These are phyloP conservation scores for Neomorphus geoffroyi DNA, from an alignment of 2,797 vertebrate genomes.

Conservation along the genomic window DNA sequence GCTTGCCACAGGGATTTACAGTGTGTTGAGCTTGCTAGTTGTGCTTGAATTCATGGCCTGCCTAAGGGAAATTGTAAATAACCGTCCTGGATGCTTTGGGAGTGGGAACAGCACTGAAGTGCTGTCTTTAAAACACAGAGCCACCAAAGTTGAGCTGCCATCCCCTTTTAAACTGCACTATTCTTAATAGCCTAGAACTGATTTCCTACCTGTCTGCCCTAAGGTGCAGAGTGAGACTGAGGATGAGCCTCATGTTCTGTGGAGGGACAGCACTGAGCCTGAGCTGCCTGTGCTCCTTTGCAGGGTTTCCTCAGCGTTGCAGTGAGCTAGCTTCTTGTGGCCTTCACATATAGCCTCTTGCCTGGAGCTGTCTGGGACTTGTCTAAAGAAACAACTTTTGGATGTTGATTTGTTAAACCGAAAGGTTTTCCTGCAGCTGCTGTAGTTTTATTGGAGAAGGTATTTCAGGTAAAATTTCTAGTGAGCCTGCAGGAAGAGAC, in stretches of 20 bases:
- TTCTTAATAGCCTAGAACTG: not conserved
- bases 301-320: fast-evolving
- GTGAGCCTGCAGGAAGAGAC: not conserved
- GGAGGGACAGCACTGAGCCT: not conserved
- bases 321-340: not conserved
- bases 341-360: not conserved
- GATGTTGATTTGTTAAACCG: not conserved
- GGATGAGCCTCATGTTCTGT: not conserved
- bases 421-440: not conserved
- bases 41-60: constrained; percentile 8
- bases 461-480: not conserved
- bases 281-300: not conserved
- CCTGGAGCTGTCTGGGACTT: not conserved
- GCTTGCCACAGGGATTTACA: constrained; percentile 1
- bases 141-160: not conserved
- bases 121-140: not conserved
- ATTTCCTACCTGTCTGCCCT: not conserved
- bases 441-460: not conserved
- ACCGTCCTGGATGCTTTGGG: not conserved
- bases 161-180: not conserved
- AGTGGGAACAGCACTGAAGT: not conserved
- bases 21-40: constrained; percentile 2
- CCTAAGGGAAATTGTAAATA: constrained; percentile 16
- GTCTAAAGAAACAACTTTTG: not conserved
- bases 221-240: fast-evolving